Base-by-base conservation (phyloP, 2,797 vertebrate species). In the Sebastes taczanowskii region DNA sequence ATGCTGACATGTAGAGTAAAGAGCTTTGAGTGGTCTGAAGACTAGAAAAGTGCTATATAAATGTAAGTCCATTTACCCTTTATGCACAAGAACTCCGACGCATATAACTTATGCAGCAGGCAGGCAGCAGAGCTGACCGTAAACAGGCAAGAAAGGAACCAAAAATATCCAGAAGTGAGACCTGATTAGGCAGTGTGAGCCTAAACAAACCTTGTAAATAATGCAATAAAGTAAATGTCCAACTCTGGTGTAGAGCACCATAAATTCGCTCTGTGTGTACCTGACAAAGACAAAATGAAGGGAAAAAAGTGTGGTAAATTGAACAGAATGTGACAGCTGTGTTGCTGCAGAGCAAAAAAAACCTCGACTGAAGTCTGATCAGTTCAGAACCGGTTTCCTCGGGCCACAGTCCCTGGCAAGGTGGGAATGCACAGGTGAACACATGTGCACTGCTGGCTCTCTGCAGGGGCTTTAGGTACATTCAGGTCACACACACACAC, bases 371-470 rank as follows among this genome's bases (percentile, higher is more conserved):
- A 61, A 52, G 74, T 64, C 30, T 18, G n/a, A 34, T 46, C 30
- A 1, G 14, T 34, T 71, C 52, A 65, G 11, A 64, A 64, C 13
- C 52, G 34, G 35, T 52, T 71, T 58, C 29, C 74, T 71, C 61
- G 53, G 61, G 58, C 38, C 55, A 49, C 29, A 7, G 29, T 71
- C 11, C 32, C 18, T 52, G 72, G 62, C 70, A 77, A 72, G 35
- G 78, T 56, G 64, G 46, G 29, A 74, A 63, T 75, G 71, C 76
- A 81, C 71, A 87, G 78, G 68, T 88, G 78, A 81, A 82, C 87
- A 89, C 81, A 79, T 84, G 85, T 78, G 72, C 59, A 34, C 35
- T 55, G 58, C 30, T 82, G 74, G 77, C 71, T 84, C 74, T 83
- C 78, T 62, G 1, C 65, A 69, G 66, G 69, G 65, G 30, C 53